phyloP scores from a whole-genome alignment of 2,888 invertebrate genomes.

The Drosophila austrosaltans region DNA sequence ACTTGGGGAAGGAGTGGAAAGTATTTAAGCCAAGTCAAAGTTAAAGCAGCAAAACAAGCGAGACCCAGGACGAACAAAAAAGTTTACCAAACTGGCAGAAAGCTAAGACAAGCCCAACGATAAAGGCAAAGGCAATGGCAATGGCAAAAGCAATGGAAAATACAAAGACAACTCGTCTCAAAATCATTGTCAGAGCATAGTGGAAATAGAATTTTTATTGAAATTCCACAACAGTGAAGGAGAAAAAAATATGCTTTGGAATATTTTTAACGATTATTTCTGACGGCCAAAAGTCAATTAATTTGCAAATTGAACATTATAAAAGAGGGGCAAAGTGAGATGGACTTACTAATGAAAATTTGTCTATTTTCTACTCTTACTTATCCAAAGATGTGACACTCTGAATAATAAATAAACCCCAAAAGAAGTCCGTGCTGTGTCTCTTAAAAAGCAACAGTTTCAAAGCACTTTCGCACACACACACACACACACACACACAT shows the following conservation, averaged over 20 bases:
- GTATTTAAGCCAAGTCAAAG: slow-evolving; percentile 26
- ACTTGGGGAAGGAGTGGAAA: slow-evolving; percentile 7
- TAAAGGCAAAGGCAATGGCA: not conserved
- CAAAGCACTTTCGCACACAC: slow-evolving; percentile 41
- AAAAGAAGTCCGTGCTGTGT: slow-evolving; percentile 26
- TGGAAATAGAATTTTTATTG: slow-evolving; percentile 21
- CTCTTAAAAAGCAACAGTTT: slow-evolving; percentile 67
- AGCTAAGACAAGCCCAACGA: too few species aligned
- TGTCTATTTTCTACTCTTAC: not conserved
- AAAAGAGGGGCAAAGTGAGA: not conserved
- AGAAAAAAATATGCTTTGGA: not conserved
- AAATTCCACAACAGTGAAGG: slow-evolving; percentile 14
- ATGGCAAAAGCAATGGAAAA: slow-evolving; percentile 1
- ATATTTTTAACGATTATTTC: not conserved
- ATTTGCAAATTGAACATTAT: slow-evolving; percentile 33
- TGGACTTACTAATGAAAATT: not conserved
- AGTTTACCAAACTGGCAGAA: slow-evolving; percentile 8
- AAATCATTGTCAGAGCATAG: slow-evolving; percentile 8
- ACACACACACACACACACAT: slow-evolving; percentile 31
- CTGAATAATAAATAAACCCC: slow-evolving; percentile 38
- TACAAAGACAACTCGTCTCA: not conserved
- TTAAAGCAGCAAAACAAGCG: slow-evolving; percentile 12
- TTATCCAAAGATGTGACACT: not conserved
- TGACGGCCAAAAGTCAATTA: slow-evolving; percentile 25
- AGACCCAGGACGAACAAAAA: slow-evolving; percentile 1